Evolutionary conservation across 2,113 vertebrate species (phyloP).

Genomic region (Cranoglanis bouderius): DNA sequence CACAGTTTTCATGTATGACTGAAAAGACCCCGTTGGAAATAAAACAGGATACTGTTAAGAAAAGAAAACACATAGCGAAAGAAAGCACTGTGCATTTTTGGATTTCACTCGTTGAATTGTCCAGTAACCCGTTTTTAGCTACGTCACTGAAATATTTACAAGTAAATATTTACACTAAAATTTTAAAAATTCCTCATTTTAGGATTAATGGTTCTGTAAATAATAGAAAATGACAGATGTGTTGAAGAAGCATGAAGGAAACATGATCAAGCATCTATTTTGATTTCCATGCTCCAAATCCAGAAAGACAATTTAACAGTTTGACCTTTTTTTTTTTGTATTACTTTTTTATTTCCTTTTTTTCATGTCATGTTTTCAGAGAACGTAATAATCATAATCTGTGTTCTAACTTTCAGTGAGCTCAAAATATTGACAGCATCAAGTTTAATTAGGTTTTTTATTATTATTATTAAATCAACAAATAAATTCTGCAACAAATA

Average conservation of each 20-base stretch:
- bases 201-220: neutral
- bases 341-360: neutral
- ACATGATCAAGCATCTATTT: neutral
- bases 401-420: neutral
- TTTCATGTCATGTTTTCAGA: neutral
- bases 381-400: neutral
- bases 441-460: neutral
- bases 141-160: neutral
- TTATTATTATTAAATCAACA: neutral
- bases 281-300: neutral
- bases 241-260: neutral
- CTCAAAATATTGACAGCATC: neutral
- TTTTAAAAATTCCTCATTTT: neutral
- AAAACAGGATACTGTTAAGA: conserved; percentile 55
- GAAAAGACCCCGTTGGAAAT: conserved; percentile 60
- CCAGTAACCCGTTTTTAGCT: neutral
- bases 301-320: neutral
- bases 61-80: conserved; percentile 45
- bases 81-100: neutral
- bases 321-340: neutral
- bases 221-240: neutral
- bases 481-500: neutral
- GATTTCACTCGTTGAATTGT: neutral
- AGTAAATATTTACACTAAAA: neutral
- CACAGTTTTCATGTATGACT: conserved; percentile 54